These are phyloP conservation scores for Phalloptychus januarius DNA, from an alignment of 2,797 vertebrate genomes.

Conservation along the genomic window DNA sequence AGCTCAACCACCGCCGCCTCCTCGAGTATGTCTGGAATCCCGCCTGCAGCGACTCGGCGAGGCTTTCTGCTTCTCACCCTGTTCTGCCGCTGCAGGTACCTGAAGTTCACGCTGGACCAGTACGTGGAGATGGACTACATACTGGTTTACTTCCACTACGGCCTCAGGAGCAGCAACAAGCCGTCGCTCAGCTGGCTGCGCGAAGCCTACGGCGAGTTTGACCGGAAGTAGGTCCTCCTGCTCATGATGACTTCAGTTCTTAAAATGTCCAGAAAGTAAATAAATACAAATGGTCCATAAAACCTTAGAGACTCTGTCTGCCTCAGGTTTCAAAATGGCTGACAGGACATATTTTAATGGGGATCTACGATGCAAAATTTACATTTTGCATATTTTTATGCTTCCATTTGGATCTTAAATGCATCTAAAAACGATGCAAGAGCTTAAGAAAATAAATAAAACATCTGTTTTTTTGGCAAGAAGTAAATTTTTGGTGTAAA, in stretches of 20 bases:
- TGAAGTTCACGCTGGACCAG: slow-evolving; percentile 87
- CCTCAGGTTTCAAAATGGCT: not conserved
- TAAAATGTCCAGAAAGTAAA: not conserved
- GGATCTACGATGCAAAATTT: too few relatives aligned
- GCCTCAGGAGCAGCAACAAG: slow-evolving; percentile 87
- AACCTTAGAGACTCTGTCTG: not conserved
- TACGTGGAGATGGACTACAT: slow-evolving; percentile 88
- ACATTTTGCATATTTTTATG: too few relatives aligned
- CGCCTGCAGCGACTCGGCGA: not conserved
- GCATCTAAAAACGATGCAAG: too few relatives aligned
- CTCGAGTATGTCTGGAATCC: slow-evolving; percentile 80
- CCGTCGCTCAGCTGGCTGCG: slow-evolving; percentile 86
- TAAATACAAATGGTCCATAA: not conserved
- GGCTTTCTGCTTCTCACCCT: not conserved
- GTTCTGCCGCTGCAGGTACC: slow-evolving; percentile 74
- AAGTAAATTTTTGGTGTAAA: too few relatives aligned
- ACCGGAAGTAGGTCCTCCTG: slow-evolving; percentile 82
- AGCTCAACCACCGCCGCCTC: slow-evolving; percentile 86
- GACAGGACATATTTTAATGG: not conserved
- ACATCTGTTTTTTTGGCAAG: too few relatives aligned
- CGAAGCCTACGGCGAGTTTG: slow-evolving; percentile 85
- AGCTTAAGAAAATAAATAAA: too few relatives aligned
- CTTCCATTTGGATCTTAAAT: too few relatives aligned
- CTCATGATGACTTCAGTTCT: not conserved
- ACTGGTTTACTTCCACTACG: slow-evolving; percentile 87